These are phyloP conservation scores for Drosophila jambulina DNA, from an alignment of 1,140 invertebrate species.

Conservation along the genomic window DNA sequence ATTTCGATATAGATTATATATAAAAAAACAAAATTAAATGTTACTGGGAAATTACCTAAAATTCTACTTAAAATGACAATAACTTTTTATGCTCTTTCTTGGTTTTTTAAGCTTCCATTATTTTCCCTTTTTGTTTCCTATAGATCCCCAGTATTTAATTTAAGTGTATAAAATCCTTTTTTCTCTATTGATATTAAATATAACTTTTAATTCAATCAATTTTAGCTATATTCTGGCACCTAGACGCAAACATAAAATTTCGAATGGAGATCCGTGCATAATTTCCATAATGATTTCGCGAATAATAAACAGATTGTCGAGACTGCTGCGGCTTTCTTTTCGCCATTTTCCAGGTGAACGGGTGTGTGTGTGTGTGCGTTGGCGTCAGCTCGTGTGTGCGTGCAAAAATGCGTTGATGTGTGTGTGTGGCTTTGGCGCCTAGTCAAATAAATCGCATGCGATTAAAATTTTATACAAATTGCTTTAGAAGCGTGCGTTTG, in stretches of 20 bases:
- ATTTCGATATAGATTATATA: too few relatives aligned
- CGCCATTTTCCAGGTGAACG: slow-evolving; percentile 24
- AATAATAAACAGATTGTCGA: slow-evolving; percentile 14
- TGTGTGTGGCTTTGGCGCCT: slow-evolving; percentile 52
- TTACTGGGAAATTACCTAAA: too few relatives aligned
- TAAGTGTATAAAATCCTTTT: neutral
- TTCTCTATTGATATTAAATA: neutral
- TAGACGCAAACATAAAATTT: slow-evolving; percentile 12
- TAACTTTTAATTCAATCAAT: slow-evolving; percentile 9
- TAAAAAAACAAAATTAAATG: too few relatives aligned
- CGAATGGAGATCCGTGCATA: slow-evolving; percentile 12
- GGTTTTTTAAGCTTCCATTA: too few relatives aligned
- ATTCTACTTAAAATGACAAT: neutral
- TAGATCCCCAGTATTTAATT: neutral
- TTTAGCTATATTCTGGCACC: neutral
- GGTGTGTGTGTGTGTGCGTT: slow-evolving; percentile 11
- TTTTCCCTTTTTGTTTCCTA: neutral
- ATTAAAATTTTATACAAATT: slow-evolving; percentile 74
- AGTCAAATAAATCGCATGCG: slow-evolving; percentile 77
- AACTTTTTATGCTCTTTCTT: neutral
- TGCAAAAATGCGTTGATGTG: slow-evolving; percentile 11
- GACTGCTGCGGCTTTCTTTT: slow-evolving; percentile 7
- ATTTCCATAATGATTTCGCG: slow-evolving; percentile 25
- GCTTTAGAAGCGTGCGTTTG: slow-evolving; percentile 46
- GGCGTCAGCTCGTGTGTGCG: slow-evolving; percentile 17